Evolutionary conservation across 2,888 invertebrate genomes (phyloP), one percentile per base, ranked within the genome.

Genomic region (Lithophane socia): DNA sequence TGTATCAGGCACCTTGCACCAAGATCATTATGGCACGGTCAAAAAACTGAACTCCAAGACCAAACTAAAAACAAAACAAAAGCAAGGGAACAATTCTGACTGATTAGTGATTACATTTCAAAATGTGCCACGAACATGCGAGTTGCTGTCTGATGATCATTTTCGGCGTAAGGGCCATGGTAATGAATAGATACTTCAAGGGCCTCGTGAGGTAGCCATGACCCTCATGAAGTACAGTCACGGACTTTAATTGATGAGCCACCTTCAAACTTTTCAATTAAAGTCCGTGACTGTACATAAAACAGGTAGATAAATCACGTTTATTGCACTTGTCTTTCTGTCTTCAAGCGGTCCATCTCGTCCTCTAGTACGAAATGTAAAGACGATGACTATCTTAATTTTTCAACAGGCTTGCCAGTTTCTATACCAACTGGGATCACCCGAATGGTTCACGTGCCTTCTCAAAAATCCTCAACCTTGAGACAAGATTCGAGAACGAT

Each of bases 1-100:
- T 52, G 54, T 80, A 88, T 88, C 89, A 66, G 70, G 65, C 65
- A 73, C 74, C 83, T 78, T 78, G 78, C 72, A 74, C 82, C 78
- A 61, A 85, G 61, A 85, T 60, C 83, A 86, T 86, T 82, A 75
- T 61, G 58, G 52, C 49, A 47, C 37, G 61, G 65, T 73, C 49
- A 82, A 82, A 67, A 81, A 77, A 60, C n/a, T 66, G 24, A 1
- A 5, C 61, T 18, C 42, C 21, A 21, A 44, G 64, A 24, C 37
- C 21, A 77, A 61, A 61, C 12, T 44, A 58, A 73, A 56, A 78
- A 37, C n/a, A 47, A 54, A 47, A 44, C 37, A 54, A n/a, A 49
- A 8, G 37, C 44, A 37, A 65, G 12, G 64, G 54, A 44, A 52
- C 8, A n/a, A 80, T 58, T 80, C n/a, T 24, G 21, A 49, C n/a